A percentile compares a stretch with the other conserved stretches of the same genome.
Evolutionary conservation across 2,888 invertebrate species (phyloP).

Genomic region (Alsophila aescularia): DNA sequence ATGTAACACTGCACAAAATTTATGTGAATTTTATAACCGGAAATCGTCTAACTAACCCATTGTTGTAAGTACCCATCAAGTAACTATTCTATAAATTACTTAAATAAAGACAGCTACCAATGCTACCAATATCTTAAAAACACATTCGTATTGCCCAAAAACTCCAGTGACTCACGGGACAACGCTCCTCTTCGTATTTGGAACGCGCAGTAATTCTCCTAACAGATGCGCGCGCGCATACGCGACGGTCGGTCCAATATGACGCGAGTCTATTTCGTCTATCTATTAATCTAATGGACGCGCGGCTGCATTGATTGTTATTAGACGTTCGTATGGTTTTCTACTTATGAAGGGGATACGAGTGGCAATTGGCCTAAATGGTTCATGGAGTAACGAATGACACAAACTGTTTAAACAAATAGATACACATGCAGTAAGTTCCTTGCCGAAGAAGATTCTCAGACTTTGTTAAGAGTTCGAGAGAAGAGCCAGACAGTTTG

Average conservation of each 20-base stretch:
- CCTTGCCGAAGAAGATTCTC: too few species aligned
- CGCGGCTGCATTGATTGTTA: conserved; percentile 15
- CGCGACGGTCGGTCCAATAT: conserved; percentile 51
- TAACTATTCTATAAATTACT: too few species aligned
- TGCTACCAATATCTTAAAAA: background rate
- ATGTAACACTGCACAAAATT: too few species aligned
- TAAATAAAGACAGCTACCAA: too few species aligned
- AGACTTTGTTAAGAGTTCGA: too few species aligned
- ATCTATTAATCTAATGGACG: conserved; percentile 55
- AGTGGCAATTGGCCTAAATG: conserved; percentile 6
- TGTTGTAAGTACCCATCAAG: too few species aligned
- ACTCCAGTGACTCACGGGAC: conserved; percentile 34
- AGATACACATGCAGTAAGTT: too few species aligned
- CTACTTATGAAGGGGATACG: background rate
- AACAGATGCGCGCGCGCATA: conserved; percentile 70
- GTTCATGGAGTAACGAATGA: background rate
- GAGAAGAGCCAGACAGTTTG: too few species aligned
- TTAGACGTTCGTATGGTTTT: conserved; percentile 1
- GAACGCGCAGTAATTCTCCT: conserved; percentile 67
- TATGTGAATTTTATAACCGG: too few species aligned
- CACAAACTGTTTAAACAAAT: background rate
- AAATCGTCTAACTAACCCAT: too few species aligned
- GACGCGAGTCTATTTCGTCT: conserved; percentile 49
- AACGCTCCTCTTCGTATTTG: conserved; percentile 54
- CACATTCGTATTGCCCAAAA: conserved; percentile 5